Percentiles rank a stretch among this genome's conserved stretches.
Evolutionary conservation across 2,888 invertebrate genomes (phyloP).

Genomic region (Dioctria linearis): DNA sequence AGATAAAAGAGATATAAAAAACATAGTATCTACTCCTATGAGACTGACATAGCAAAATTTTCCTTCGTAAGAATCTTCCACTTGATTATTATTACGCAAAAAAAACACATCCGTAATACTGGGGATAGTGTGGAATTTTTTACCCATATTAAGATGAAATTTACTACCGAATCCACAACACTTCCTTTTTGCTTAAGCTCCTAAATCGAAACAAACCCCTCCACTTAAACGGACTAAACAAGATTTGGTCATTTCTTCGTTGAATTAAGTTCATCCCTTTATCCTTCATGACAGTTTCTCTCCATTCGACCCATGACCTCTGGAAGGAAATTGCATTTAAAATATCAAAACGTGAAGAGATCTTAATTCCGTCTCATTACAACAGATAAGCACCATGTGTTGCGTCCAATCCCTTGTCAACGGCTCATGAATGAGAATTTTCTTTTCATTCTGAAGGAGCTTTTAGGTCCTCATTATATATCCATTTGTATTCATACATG

Average conservation of each 20-base stretch:
- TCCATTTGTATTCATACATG: neutral
- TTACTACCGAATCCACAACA: neutral
- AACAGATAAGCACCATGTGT: constrained; percentile 11
- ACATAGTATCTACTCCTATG: too few species aligned
- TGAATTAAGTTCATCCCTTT: constrained; percentile 35
- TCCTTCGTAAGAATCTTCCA: too few species aligned
- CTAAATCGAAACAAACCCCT: neutral
- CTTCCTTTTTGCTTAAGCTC: neutral
- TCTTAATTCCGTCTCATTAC: constrained; percentile 31
- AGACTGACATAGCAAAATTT: too few species aligned
- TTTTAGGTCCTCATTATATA: neutral
- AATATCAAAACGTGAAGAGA: neutral
- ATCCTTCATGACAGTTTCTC: constrained; percentile 11
- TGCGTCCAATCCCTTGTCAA: neutral
- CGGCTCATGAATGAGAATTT: constrained; percentile 17
- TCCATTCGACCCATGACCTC: constrained; percentile 14
- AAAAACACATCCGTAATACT: neutral
- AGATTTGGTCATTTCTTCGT: neutral
- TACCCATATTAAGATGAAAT: neutral
- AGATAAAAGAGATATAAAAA: too few species aligned
- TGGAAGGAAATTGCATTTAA: neutral
- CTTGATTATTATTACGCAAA: too few species aligned
- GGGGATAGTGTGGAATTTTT: neutral
- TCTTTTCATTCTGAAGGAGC: neutral
- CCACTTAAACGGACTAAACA: neutral